These are phyloP conservation scores for Scaptodrosophila latifasciaeformis DNA, from an alignment of 2,888 invertebrate genomes.

Conservation along the genomic window DNA sequence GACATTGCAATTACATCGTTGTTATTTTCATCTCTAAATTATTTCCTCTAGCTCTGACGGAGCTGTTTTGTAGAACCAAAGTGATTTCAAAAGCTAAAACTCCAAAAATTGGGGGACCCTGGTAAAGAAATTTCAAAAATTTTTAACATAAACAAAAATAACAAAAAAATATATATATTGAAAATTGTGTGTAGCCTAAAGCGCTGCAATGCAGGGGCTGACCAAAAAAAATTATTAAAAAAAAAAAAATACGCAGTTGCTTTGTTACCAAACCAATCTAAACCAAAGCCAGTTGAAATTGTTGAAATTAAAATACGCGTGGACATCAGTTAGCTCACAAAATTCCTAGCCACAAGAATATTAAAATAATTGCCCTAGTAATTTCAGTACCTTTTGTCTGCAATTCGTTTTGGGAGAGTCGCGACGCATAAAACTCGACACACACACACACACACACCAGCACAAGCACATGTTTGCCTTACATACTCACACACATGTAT, in stretches of 20 bases:
- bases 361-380: too few relatives aligned
- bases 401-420: too few relatives aligned
- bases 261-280: constrained; percentile 6
- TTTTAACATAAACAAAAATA: not conserved
- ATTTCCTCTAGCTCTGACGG: too few relatives aligned
- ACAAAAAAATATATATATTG: not conserved
- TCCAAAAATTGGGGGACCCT: not conserved
- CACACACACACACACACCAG: not conserved
- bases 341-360: too few relatives aligned
- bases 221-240: not conserved
- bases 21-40: not conserved
- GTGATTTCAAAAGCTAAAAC: too few relatives aligned
- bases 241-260: constrained; percentile 1
- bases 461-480: too few relatives aligned
- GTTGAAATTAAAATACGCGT: too few relatives aligned
- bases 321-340: too few relatives aligned
- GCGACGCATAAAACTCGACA: not conserved
- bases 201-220: not conserved
- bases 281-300: too few relatives aligned
- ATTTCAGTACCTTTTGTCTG: too few relatives aligned
- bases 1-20: not conserved
- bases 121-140: not conserved
- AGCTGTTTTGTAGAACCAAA: too few relatives aligned
- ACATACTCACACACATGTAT: too few relatives aligned
- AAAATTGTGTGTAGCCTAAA: not conserved